Conservation (phyloP, 2,113 vertebrate genomes). For the Coracopsis vasa region DNA sequence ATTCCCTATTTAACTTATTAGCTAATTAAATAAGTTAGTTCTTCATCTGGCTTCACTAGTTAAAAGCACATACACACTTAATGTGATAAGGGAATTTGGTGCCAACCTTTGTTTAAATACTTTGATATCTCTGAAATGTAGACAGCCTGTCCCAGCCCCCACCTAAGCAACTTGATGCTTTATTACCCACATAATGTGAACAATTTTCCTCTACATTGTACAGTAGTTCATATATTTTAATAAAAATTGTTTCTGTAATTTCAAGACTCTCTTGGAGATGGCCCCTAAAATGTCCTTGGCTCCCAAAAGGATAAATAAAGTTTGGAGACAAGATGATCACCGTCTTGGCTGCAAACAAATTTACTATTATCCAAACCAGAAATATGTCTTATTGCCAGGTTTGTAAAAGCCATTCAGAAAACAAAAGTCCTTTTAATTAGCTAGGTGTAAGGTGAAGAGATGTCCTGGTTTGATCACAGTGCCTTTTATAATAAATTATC, state of each 20-base stretch:
- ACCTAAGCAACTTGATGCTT: background rate
- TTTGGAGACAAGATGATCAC: background rate
- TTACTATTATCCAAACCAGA: background rate
- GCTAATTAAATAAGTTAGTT: background rate
- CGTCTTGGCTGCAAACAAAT: background rate
- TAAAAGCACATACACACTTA: background rate
- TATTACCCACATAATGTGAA: background rate
- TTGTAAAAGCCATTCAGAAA: background rate
- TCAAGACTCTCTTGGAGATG: background rate
- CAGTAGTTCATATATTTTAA: background rate
- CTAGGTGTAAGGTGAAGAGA: background rate
- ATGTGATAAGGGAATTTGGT: background rate
- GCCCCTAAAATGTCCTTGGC: background rate
- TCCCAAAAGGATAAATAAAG: background rate
- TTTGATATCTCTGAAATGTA: background rate
- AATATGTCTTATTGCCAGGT: background rate
- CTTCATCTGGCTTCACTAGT: background rate
- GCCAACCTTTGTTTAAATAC: background rate
- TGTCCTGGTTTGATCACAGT: background rate
- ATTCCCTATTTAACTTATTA: background rate
- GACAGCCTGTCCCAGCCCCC: background rate
- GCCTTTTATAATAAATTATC: background rate
- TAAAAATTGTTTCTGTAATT: background rate
- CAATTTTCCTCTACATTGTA: background rate
- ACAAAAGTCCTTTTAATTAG: background rate